phyloP scores from a whole-genome alignment of 2,113 vertebrate species.

The Aptenodytes patagonicus region DNA sequence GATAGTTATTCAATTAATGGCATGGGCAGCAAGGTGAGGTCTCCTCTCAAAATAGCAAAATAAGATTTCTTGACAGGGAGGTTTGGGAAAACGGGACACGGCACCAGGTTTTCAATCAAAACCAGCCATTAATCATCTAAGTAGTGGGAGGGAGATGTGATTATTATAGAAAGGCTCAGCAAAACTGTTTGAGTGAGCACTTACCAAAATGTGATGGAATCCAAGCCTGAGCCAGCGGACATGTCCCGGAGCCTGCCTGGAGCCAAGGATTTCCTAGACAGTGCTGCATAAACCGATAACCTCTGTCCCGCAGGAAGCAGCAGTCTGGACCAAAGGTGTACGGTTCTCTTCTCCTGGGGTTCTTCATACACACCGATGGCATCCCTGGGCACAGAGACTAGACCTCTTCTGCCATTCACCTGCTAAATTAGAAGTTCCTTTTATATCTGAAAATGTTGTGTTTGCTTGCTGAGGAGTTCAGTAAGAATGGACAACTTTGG shows the following conservation, averaged over 20 bases:
- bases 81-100: neutral
- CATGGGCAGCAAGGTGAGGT: conserved; percentile 30
- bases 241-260: neutral
- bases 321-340: neutral
- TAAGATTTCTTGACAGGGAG: conserved; percentile 3
- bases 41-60: conserved; percentile 30
- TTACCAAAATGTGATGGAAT: neutral
- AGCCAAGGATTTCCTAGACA: neutral
- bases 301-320: neutral
- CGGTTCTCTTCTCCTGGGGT: neutral
- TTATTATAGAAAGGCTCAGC: neutral
- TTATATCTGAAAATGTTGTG: neutral
- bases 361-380: rapidly evolving
- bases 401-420: neutral
- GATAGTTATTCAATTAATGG: conserved; percentile 62
- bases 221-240: neutral
- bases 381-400: neutral
- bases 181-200: neutral
- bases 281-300: rapidly evolving
- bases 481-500: neutral
- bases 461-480: neutral
- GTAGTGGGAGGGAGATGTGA: neutral
- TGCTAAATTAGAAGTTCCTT: neutral
- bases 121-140: conserved; percentile 21
- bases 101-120: conserved; percentile 14